These are phyloP conservation scores for Drosophila paranaensis DNA, from an alignment of 2,888 invertebrate genomes.

Conservation along the genomic window DNA sequence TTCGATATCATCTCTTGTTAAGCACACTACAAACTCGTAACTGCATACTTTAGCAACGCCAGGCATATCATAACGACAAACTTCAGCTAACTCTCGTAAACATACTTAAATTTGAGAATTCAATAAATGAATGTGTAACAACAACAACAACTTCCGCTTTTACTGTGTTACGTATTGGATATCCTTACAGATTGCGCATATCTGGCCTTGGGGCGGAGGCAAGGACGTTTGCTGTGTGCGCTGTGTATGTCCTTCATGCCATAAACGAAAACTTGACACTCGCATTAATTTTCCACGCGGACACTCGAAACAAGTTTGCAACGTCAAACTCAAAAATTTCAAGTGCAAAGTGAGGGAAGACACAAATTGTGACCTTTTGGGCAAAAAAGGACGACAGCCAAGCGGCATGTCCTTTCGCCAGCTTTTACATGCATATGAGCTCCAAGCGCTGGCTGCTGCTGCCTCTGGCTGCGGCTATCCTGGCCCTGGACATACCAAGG, in stretches of 20 bases:
- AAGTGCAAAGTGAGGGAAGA: conserved; percentile 51
- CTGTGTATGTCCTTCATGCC: conserved; percentile 41
- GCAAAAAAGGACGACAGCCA: conserved; percentile 36
- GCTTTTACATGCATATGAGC: conserved; percentile 48
- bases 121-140: conserved; percentile 65
- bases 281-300: conserved; percentile 54
- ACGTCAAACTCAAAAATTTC: conserved; percentile 56
- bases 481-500: conserved; percentile 60
- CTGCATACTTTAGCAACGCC: conserved; percentile 66
- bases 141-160: background rate
- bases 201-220: conserved; percentile 36
- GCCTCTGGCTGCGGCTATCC: conserved; percentile 36
- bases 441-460: conserved; percentile 25
- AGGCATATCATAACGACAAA: conserved; percentile 66
- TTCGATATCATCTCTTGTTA: conserved; percentile 41
- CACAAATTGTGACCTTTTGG: conserved; percentile 57
- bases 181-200: conserved; percentile 31
- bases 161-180: background rate
- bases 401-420: conserved; percentile 53
- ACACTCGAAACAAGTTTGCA: conserved; percentile 26
- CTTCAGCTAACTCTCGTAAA: conserved; percentile 65
- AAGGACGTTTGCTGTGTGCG: conserved; percentile 33
- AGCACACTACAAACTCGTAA: conserved; percentile 52
- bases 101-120: conserved; percentile 58
- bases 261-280: conserved; percentile 44